phyloP scores from a whole-genome alignment of 2,113 vertebrate species.

The Emydura subglobosa region DNA sequence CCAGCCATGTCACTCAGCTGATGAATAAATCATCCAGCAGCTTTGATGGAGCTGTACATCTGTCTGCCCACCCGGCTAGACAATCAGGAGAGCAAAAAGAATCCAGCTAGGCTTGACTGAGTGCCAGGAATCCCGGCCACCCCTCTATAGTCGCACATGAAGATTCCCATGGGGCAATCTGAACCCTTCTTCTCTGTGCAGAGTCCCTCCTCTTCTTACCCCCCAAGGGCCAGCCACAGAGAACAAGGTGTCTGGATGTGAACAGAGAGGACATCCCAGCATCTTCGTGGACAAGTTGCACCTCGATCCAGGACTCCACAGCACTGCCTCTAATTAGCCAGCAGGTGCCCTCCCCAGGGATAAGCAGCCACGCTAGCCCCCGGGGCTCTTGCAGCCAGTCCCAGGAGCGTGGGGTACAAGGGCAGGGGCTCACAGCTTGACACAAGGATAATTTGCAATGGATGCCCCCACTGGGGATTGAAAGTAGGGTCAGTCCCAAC shows the following conservation, averaged over 20 bases:
- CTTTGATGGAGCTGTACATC: neutral
- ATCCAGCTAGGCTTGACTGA: neutral
- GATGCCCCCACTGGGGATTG: neutral
- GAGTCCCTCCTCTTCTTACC: too few species aligned
- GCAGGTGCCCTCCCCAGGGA: neutral
- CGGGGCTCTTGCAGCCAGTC: neutral
- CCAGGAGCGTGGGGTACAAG: neutral
- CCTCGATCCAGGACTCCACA: neutral
- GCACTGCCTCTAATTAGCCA: neutral
- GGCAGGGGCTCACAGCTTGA: too few species aligned
- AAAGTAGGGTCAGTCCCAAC: neutral
- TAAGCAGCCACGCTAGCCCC: too few species aligned
- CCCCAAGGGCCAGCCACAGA: neutral
- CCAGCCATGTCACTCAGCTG: neutral
- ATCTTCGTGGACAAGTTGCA: too few species aligned
- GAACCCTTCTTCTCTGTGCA: neutral
- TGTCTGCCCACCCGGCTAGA: neutral
- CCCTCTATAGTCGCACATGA: neutral
- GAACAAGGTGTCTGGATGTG: neutral
- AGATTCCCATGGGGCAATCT: neutral
- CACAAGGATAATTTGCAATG: neutral
- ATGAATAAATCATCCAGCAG: neutral
- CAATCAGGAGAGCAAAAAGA: neutral
- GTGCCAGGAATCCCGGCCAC: neutral
- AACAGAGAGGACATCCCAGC: too few species aligned